phyloP scores from a whole-genome alignment of 2,888 invertebrate genomes.

The Lordiphosa fenestrarum region DNA sequence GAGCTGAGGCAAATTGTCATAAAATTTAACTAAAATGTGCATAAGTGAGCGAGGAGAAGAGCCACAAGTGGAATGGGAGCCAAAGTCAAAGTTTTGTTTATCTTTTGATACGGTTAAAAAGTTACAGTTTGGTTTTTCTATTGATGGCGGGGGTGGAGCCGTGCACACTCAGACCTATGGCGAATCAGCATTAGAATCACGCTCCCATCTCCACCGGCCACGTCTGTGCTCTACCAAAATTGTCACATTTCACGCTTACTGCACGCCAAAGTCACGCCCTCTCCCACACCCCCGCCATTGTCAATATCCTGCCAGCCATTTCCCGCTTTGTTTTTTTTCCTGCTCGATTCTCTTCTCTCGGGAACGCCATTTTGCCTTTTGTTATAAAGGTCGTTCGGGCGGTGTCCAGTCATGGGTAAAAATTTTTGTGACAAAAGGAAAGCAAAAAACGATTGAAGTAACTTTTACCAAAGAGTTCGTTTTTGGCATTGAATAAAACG shows the following conservation, averaged over 20 bases:
- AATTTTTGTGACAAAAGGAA: slow-evolving; percentile 50
- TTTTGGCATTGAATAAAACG: slow-evolving; percentile 67
- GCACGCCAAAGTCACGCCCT: slow-evolving; percentile 44
- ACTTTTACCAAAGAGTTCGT: slow-evolving; percentile 56
- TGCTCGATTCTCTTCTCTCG: slow-evolving; percentile 9
- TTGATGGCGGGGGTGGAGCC: too few relatives aligned
- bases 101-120: slow-evolving; percentile 48
- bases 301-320: slow-evolving; percentile 66
- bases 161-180: background rate
- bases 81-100: slow-evolving; percentile 24
- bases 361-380: slow-evolving; percentile 24
- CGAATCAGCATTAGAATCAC: background rate
- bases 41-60: slow-evolving; percentile 41
- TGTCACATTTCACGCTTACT: slow-evolving; percentile 59
- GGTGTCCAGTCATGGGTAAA: slow-evolving; percentile 60
- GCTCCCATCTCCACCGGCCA: slow-evolving; percentile 3
- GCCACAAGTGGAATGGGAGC: slow-evolving; percentile 49
- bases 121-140: background rate
- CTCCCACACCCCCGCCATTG: slow-evolving; percentile 29
- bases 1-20: slow-evolving; percentile 51
- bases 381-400: slow-evolving; percentile 55
- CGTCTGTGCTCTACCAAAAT: slow-evolving; percentile 20
- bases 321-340: slow-evolving; percentile 45
- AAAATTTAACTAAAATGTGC: slow-evolving; percentile 73
- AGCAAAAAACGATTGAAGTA: slow-evolving; percentile 20